These are phyloP conservation scores for Boleophthalmus pectinirostris DNA, from an alignment of 2,113 vertebrate genomes.

Conservation along the genomic window DNA sequence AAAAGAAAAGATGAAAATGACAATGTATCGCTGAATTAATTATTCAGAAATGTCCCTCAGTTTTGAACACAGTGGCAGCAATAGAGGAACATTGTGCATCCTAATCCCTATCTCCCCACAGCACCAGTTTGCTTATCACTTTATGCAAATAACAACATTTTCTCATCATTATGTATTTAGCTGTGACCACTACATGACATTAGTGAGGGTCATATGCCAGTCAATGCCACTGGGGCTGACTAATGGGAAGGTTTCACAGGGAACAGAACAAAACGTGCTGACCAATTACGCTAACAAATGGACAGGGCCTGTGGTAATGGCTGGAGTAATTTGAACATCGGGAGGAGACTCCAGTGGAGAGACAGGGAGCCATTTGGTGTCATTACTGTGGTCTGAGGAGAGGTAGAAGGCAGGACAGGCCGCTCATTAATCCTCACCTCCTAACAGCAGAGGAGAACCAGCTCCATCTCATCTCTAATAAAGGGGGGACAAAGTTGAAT, in stretches of 20 bases:
- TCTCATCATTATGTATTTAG: background rate
- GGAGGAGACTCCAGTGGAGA: conserved; percentile 34
- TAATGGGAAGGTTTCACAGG: conserved; percentile 45
- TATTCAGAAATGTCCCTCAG: background rate
- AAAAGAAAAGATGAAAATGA: too few relatives aligned
- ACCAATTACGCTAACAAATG: conserved; percentile 70
- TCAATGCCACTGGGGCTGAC: conserved; percentile 12
- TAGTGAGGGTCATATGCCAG: conserved; percentile 21
- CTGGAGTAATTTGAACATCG: conserved; percentile 57
- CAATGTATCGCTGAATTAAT: too few relatives aligned
- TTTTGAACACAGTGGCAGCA: background rate
- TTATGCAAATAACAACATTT: background rate
- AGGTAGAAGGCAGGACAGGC: conserved; percentile 43
- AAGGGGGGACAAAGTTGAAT: conserved; percentile 31
- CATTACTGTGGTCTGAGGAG: conserved; percentile 75
- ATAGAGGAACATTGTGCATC: background rate
- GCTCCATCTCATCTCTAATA: conserved; percentile 47
- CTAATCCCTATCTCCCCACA: conserved; percentile 12
- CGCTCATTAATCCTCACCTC: conserved; percentile 55
- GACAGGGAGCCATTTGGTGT: conserved; percentile 60
- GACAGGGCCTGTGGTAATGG: conserved; percentile 59
- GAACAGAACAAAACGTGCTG: conserved; percentile 35
- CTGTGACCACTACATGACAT: conserved; percentile 3
- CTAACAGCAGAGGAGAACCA: conserved; percentile 37
- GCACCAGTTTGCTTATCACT: conserved; percentile 2